phyloP scores from a whole-genome alignment of 2,888 invertebrate genomes.

The Drosophila pseudotakahashii region DNA sequence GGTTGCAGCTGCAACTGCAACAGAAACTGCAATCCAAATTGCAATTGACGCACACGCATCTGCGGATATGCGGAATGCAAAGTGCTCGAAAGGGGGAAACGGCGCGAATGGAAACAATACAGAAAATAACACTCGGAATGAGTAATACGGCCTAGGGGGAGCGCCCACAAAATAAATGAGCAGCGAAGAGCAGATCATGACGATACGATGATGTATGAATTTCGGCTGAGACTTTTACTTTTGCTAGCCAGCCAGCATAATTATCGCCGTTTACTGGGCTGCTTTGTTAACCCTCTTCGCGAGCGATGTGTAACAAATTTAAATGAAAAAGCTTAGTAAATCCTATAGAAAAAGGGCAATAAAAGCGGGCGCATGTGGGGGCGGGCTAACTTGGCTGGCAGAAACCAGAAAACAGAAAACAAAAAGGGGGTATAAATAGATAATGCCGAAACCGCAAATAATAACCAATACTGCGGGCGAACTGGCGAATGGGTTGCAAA shows the following conservation, averaged over 20 bases:
- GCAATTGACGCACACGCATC: conserved; percentile 59
- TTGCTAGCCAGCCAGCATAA: conserved; percentile 44
- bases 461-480: conserved; percentile 41
- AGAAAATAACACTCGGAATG: conserved; percentile 59
- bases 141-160: conserved; percentile 48
- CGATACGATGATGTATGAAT: conserved; percentile 34
- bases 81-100: conserved; percentile 39
- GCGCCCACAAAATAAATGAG: conserved; percentile 39
- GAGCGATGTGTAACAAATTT: conserved; percentile 41
- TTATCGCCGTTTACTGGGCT: conserved; percentile 59
- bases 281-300: conserved; percentile 34
- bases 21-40: conserved; percentile 42
- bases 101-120: conserved; percentile 22
- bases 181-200: conserved; percentile 34
- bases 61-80: conserved; percentile 45
- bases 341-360: conserved; percentile 46
- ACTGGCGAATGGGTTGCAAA: conserved; percentile 49
- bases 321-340: conserved; percentile 61
- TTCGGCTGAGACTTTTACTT: conserved; percentile 36
- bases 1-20: conserved; percentile 41
- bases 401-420: conserved; percentile 9
- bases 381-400: conserved; percentile 30
- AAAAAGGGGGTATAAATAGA: conserved; percentile 59
- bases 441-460: conserved; percentile 53
- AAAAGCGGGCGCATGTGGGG: conserved; percentile 42